Percentiles rank a stretch among this genome's conserved stretches.
Conservation (phyloP, 2,113 vertebrate genomes). For the Alligator mississippiensis region DNA sequence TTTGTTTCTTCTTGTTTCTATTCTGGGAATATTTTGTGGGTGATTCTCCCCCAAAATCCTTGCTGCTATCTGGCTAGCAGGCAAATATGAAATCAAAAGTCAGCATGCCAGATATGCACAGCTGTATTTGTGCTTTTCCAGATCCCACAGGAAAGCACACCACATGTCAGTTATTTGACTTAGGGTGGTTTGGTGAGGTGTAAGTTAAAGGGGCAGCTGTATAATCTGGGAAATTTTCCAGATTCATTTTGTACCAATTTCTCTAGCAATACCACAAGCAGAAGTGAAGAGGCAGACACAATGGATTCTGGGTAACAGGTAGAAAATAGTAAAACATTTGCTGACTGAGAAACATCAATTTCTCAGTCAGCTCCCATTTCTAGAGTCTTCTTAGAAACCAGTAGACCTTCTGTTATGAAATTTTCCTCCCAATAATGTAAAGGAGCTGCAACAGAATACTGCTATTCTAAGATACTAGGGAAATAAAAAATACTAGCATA, state of each 20-base stretch:
- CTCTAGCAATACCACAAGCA: slow-evolving; percentile 38
- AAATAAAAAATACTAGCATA: slow-evolving; percentile 41
- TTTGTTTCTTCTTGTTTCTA: neutral
- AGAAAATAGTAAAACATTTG: slow-evolving; percentile 28
- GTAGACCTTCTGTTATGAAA: slow-evolving; percentile 17
- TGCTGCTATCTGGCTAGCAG: slow-evolving; percentile 31
- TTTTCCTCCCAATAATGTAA: slow-evolving; percentile 15
- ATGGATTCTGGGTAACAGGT: slow-evolving; percentile 35
- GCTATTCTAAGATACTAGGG: slow-evolving; percentile 54
- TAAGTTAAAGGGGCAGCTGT: slow-evolving; percentile 63
- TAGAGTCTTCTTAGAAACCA: slow-evolving; percentile 37
- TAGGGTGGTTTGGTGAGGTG: slow-evolving; percentile 48
- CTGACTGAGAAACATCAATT: neutral
- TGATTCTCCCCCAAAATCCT: slow-evolving; percentile 38
- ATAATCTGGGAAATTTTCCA: slow-evolving; percentile 43
- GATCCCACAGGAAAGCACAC: slow-evolving; percentile 9
- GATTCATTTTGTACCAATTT: slow-evolving; percentile 49
- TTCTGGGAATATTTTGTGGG: neutral
- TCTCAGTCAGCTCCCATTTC: neutral
- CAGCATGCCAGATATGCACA: slow-evolving; percentile 42
- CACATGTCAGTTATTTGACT: slow-evolving; percentile 44
- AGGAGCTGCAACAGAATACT: slow-evolving; percentile 24
- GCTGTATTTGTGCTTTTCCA: slow-evolving; percentile 44
- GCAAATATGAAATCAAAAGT: slow-evolving; percentile 54
- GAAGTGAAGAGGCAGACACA: neutral